Evolutionary conservation across 2,888 invertebrate genomes (phyloP), one percentile per base, ranked within the genome.

Genomic region (Tridacna crocea): DNA sequence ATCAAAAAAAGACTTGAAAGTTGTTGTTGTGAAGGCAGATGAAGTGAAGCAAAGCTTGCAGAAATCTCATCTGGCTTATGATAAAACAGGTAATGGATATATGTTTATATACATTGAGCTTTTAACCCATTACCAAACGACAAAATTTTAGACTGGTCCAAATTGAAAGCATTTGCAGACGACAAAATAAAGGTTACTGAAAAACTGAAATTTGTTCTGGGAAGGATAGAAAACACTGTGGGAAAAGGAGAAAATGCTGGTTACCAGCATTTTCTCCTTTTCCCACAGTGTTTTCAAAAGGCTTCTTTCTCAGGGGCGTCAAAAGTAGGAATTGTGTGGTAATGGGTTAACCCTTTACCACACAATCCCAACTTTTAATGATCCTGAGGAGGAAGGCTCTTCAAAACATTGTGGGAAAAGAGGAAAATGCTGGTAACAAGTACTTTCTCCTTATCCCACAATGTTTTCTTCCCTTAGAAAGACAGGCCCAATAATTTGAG

Each of bases 51-150:
- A 97, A 87, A 96, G 96, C 58, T 95, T 97, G 58, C 94, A 97
- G 96, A 96, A 97, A 89, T 96, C 97, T 0, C 97, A 97, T 92
- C 95, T 97, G 93, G 92, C 97, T 58, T 97, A 97, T 93, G 97
- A 97, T 92, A 95, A 96, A 77, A 96, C 96, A 93, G 97, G 94
- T 93, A 80, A 36, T 36, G 36, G 24, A 19, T 2, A 58, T 36
- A 36, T 8, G 8, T 36, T 36, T 36, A 36, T 36, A n/a, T n/a
- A n/a, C n/a, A n/a, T n/a, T n/a, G n/a, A n/a, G n/a, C n/a, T n/a
- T n/a, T n/a, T n/a, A n/a, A n/a, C n/a, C n/a, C 36, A 4, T 36
- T 36, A 36, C 3, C 36, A 36, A 36, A 36, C 36, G 36, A 36
- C 36, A 36, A 36, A 36, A 36, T 36, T 36, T 36, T 36, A 8